A percentile compares a stretch with the other conserved stretches of the same genome.
phyloP scores from a whole-genome alignment of 2,797 vertebrate genomes.

The Chelmon rostratus region DNA sequence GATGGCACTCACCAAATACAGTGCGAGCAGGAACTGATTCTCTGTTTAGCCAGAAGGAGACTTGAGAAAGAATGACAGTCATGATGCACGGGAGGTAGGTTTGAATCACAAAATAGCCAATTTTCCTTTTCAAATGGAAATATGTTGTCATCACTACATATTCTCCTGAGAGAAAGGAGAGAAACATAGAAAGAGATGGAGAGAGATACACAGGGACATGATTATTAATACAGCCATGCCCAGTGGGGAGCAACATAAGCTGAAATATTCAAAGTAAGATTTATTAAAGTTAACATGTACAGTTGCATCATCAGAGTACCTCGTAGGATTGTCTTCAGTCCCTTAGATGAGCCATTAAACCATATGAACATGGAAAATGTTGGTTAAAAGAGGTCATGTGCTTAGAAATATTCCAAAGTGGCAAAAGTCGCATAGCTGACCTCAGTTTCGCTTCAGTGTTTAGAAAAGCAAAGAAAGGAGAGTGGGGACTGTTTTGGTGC shows the following conservation, averaged over 20 bases:
- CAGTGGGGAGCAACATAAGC: slow-evolving; percentile 54
- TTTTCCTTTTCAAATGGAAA: slow-evolving; percentile 99
- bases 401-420: not conserved
- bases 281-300: slow-evolving; percentile 46
- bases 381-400: not conserved
- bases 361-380: slow-evolving; percentile 9
- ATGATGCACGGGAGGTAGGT: slow-evolving; percentile 99
- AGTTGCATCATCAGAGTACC: slow-evolving; percentile 29
- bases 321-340: slow-evolving; percentile 16
- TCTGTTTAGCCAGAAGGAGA: slow-evolving; percentile 99
- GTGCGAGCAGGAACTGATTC: slow-evolving; percentile 98
- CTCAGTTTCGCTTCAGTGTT: not conserved
- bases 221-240: slow-evolving; percentile 76
- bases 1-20: slow-evolving; percentile 94
- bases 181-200: slow-evolving; percentile 54
- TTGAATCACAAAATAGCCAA: slow-evolving; percentile 99
- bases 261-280: slow-evolving; percentile 72
- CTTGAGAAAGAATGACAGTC: slow-evolving; percentile 99
- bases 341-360: slow-evolving; percentile 11
- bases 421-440: not conserved
- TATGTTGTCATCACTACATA: slow-evolving; percentile 99
- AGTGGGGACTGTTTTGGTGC: not conserved
- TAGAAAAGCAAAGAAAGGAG: not conserved
- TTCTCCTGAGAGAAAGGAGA: slow-evolving; percentile 89
- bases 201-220: slow-evolving; percentile 61